These are phyloP conservation scores for Iphiclides podalirius DNA, from an alignment of 2,888 invertebrate genomes.

Conservation along the genomic window DNA sequence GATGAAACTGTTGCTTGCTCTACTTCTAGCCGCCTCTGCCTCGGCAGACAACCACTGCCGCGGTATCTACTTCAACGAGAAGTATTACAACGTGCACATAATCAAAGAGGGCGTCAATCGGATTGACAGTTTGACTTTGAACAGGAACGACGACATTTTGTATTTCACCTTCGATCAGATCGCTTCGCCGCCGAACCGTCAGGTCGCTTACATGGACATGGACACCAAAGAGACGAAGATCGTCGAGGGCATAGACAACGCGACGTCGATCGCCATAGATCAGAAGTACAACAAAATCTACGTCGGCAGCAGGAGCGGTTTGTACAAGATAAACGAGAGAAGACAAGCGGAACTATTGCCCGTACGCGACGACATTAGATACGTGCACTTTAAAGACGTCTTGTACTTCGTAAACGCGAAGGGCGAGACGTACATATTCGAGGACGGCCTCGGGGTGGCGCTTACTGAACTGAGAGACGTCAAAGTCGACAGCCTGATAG, in stretches of 20 bases:
- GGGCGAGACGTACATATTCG: conserved; percentile 54
- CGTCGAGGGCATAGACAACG: conserved; percentile 59
- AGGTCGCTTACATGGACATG: conserved; percentile 50
- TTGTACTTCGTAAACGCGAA: conserved; percentile 52
- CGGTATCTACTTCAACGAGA: conserved; percentile 51
- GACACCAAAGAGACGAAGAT: conserved; percentile 42
- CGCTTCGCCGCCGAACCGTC: conserved; percentile 39
- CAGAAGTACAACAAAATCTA: conserved; percentile 52
- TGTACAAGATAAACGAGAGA: conserved; percentile 51
- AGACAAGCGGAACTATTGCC: conserved; percentile 54
- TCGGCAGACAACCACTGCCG: conserved; percentile 45
- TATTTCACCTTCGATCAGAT: conserved; percentile 63
- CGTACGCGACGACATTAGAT: conserved; percentile 50
- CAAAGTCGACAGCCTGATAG: conserved; percentile 47
- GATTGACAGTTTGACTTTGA: conserved; percentile 50
- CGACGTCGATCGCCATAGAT: conserved; percentile 58
- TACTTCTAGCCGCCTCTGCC: conserved; percentile 35
- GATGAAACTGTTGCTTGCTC: no score
- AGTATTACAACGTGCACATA: conserved; percentile 54
- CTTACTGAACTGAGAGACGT: conserved; percentile 48
- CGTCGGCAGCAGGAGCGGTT: conserved; percentile 57
- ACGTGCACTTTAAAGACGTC: conserved; percentile 52
- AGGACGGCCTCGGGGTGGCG: conserved; percentile 44
- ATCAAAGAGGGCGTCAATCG: conserved; percentile 61
- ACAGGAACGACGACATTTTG: conserved; percentile 53